A percentile compares a stretch with the other conserved stretches of the same genome.
Conservation (phyloP, 2,797 vertebrate genomes). For the Bucorvus abyssinicus region DNA sequence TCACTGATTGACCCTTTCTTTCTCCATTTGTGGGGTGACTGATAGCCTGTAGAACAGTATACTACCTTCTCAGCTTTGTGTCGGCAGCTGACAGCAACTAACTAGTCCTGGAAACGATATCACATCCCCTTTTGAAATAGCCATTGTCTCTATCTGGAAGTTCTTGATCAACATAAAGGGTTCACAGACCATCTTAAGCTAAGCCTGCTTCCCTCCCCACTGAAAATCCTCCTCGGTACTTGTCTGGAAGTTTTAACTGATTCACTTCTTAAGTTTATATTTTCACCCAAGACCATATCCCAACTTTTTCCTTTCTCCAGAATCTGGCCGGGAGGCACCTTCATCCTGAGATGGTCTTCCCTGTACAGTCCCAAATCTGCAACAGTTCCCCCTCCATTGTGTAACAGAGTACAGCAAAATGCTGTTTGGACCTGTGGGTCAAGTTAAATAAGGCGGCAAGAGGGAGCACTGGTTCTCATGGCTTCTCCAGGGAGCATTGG, state of each 20-base stretch:
- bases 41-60: not conserved
- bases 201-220: not conserved
- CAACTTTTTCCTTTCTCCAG: not conserved
- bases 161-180: not conserved
- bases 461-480: not conserved
- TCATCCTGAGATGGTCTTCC: not conserved
- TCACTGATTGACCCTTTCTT: not conserved
- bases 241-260: not conserved
- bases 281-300: not conserved
- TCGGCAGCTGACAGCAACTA: not conserved
- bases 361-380: not conserved
- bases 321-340: not conserved
- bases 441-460: not conserved
- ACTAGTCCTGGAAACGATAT: not conserved
- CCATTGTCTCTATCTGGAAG: not conserved
- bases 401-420: not conserved
- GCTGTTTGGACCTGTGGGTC: not conserved
- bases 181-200: not conserved
- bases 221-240: not conserved
- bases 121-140: not conserved
- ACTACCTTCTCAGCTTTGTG: not conserved
- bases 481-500: not conserved
- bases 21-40: not conserved
- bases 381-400: not conserved
- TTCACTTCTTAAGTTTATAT: not conserved